These are phyloP conservation scores for Drosophila melanogaster DNA, from an alignment of 1,140 invertebrate genomes.

Conservation along the genomic window DNA sequence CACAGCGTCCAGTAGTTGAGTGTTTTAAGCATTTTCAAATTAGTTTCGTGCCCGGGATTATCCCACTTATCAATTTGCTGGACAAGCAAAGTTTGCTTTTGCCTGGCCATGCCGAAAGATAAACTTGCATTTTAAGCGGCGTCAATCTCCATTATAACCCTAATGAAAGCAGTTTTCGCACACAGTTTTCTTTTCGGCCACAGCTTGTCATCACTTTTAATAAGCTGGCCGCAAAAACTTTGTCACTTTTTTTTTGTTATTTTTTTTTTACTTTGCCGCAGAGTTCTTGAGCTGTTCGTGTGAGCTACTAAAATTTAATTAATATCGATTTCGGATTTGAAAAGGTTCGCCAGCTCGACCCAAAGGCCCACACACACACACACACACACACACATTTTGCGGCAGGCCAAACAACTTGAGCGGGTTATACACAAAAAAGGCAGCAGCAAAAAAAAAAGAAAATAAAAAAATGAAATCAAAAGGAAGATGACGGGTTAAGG, in stretches of 20 bases:
- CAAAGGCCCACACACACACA: conserved; percentile 16
- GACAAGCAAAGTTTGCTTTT: conserved; percentile 44
- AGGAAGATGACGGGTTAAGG: conserved; percentile 17
- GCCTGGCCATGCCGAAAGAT: conserved; percentile 32
- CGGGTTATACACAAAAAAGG: conserved; percentile 56
- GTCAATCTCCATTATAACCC: conserved; percentile 55
- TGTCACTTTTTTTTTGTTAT: conserved; percentile 43
- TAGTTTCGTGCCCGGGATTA: conserved; percentile 35
- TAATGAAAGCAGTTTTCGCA: conserved; percentile 44
- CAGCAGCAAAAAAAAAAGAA: conserved; percentile 4
- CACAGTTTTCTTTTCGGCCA: conserved; percentile 32
- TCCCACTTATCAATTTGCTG: conserved; percentile 53
- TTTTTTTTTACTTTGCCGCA: not conserved
- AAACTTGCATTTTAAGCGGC: conserved; percentile 57
- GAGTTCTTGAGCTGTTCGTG: conserved; percentile 58
- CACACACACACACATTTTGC: conserved; percentile 37
- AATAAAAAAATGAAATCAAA: conserved; percentile 17
- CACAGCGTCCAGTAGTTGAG: conserved; percentile 11
- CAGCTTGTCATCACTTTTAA: conserved; percentile 80
- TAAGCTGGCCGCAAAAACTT: conserved; percentile 78
- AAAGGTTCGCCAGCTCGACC: conserved; percentile 57
- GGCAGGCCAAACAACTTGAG: conserved; percentile 67
- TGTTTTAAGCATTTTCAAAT: conserved; percentile 46
- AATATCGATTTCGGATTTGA: conserved; percentile 82
- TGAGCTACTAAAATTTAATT: conserved; percentile 79